These are phyloP conservation scores for Trypoxylon attenuatum DNA, from an alignment of 2,888 invertebrate genomes.

Conservation along the genomic window DNA sequence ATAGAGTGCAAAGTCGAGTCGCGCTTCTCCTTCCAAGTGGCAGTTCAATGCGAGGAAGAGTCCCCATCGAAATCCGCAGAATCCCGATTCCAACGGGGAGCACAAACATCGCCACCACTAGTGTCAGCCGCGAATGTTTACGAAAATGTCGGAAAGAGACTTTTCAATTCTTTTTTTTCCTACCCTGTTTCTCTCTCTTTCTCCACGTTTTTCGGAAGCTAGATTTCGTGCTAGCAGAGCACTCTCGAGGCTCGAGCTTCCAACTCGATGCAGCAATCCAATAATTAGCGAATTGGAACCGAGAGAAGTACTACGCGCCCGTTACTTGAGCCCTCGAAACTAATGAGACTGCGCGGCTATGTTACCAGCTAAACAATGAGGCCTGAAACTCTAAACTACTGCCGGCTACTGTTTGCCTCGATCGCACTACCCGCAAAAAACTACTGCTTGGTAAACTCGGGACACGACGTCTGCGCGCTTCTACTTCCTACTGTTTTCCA, in stretches of 20 bases:
- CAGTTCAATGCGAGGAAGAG: neutral
- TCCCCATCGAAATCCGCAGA: neutral
- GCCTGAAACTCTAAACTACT: neutral
- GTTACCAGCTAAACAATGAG: neutral
- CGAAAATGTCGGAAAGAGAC: neutral
- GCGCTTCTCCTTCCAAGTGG: neutral
- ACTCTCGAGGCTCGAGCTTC: neutral
- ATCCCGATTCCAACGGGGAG: neutral
- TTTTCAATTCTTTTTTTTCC: too few species aligned
- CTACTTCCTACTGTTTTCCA: too few species aligned
- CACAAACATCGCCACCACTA: neutral
- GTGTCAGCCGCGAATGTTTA: neutral
- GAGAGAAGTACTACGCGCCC: neutral
- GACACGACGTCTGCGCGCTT: too few species aligned
- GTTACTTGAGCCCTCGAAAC: constrained; percentile 1
- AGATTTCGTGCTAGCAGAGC: neutral
- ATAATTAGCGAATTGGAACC: neutral
- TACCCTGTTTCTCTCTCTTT: too few species aligned
- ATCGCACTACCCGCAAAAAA: too few species aligned
- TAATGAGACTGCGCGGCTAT: neutral
- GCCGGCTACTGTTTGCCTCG: too few species aligned
- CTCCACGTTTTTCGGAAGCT: too few species aligned
- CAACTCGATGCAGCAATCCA: neutral
- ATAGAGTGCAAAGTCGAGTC: constrained; percentile 22
- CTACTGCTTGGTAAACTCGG: neutral